Evolutionary conservation across 2,113 vertebrate species (phyloP).

Genomic region (Pholis gunnellus): DNA sequence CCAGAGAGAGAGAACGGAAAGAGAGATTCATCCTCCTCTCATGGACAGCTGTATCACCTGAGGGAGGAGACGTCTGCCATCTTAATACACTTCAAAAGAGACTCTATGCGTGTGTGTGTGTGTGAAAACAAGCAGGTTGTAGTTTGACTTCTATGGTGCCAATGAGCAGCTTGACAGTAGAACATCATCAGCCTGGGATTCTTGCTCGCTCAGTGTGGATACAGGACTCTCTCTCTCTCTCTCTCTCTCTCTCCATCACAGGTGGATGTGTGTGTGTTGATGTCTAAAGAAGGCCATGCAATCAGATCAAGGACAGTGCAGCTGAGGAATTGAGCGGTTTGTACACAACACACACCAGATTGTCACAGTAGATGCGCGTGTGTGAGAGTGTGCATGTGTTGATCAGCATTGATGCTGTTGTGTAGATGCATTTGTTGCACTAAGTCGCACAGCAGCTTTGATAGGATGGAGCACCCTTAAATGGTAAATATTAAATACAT

Average conservation of each 20-base stretch:
- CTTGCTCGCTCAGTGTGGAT: background rate
- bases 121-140: slow-evolving; percentile 9
- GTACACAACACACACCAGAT: background rate
- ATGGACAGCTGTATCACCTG: slow-evolving; percentile 22
- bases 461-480: background rate
- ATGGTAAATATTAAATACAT: background rate
- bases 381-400: background rate
- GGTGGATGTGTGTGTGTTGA: slow-evolving; percentile 6
- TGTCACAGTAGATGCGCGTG: background rate
- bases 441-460: too few relatives aligned
- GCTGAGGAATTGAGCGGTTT: background rate
- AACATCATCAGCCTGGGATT: slow-evolving; percentile 6
- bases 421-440: background rate
- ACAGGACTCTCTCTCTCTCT: background rate
- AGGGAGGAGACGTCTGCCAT: background rate
- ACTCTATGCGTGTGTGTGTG: background rate
- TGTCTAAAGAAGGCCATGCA: background rate
- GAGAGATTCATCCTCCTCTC: slow-evolving; percentile 6
- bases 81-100: slow-evolving; percentile 6
- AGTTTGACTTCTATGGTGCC: background rate
- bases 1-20: slow-evolving; percentile 1
- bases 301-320: slow-evolving; percentile 14
- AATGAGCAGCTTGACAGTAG: background rate
- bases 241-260: background rate
- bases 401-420: background rate